phyloP scores from a whole-genome alignment of 2,113 vertebrate species.

The Mus musculus region DNA sequence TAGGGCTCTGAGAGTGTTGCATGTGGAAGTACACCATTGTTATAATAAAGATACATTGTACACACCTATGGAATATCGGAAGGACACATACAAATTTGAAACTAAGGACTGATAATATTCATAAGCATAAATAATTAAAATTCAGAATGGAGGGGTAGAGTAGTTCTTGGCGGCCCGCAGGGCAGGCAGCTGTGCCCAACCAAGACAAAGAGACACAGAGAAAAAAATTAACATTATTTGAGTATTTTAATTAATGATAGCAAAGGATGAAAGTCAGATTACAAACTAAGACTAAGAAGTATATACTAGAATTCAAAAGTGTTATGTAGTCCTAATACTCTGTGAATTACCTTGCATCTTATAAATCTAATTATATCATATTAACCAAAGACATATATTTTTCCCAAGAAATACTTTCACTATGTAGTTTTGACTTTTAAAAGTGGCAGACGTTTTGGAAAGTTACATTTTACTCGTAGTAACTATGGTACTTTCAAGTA shows the following conservation, averaged over 20 bases:
- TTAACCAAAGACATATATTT: neutral
- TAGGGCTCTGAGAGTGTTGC: too few species aligned
- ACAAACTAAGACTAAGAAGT: neutral
- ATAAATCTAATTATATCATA: neutral
- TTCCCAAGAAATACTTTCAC: neutral
- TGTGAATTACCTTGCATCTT: constrained; percentile 20
- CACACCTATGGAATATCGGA: neutral
- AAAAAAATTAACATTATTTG: too few species aligned
- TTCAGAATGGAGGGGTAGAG: too few species aligned
- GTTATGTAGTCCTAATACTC: neutral
- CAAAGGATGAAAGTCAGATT: neutral
- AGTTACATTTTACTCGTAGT: neutral
- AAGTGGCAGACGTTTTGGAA: neutral
- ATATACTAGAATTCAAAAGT: neutral
- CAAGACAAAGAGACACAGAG: too few species aligned
- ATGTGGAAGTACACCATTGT: neutral
- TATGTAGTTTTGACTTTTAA: neutral
- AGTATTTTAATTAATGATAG: neutral
- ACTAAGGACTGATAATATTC: neutral
- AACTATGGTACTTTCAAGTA: neutral
- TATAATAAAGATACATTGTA: neutral
- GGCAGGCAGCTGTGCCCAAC: too few species aligned
- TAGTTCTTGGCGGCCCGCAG: too few species aligned
- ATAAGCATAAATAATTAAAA: neutral
- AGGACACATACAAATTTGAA: neutral